phyloP scores from a whole-genome alignment of 2,888 invertebrate species.

The Arctia plantaginis region DNA sequence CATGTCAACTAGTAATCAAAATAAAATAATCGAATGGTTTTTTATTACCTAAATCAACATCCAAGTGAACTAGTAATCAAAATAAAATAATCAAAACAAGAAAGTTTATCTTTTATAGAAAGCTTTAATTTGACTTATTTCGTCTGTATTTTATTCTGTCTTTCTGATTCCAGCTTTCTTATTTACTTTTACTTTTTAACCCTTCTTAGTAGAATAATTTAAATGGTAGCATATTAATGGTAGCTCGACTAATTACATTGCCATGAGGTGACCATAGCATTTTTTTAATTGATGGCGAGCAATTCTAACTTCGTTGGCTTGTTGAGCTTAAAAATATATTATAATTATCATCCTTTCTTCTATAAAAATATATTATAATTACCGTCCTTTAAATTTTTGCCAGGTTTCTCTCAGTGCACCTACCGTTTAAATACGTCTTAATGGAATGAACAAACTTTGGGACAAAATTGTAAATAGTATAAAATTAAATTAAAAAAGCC shows the following conservation, averaged over 20 bases:
- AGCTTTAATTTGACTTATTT: too few species aligned
- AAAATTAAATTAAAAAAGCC: background rate
- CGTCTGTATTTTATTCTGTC: background rate
- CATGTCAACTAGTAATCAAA: too few species aligned
- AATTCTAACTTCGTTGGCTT: background rate
- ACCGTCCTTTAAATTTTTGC: background rate
- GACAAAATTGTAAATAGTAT: background rate
- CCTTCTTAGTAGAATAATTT: background rate
- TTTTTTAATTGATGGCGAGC: background rate
- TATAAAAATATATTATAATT: background rate
- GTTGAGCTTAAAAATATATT: background rate
- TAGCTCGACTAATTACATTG: background rate
- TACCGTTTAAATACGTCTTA: background rate
- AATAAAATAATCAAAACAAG: too few species aligned
- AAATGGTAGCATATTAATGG: background rate
- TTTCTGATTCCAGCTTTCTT: background rate
- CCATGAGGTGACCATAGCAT: background rate
- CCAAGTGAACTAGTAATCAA: too few species aligned
- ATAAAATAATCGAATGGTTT: too few species aligned
- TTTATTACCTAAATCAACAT: too few species aligned
- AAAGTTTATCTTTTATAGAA: too few species aligned
- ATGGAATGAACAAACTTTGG: background rate
- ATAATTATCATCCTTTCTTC: background rate
- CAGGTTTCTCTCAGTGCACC: background rate
- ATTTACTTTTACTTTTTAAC: too few species aligned